Percentiles rank a stretch among this genome's conserved stretches.
Evolutionary conservation across 2,888 invertebrate genomes (phyloP).

Genomic region (Andrena flavipes): DNA sequence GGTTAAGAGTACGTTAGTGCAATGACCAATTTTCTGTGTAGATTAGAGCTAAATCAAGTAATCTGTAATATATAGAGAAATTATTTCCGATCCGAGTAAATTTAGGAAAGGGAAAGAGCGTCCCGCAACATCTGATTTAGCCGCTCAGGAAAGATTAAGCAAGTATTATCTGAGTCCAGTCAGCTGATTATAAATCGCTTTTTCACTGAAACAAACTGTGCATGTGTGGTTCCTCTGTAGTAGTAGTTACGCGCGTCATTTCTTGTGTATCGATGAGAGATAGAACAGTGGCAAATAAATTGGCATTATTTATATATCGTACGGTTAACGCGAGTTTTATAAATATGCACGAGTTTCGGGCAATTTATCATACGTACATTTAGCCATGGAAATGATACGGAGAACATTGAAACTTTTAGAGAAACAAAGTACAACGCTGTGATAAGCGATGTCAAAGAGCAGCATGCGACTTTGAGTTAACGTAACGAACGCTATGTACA

Average conservation of each 20-base stretch:
- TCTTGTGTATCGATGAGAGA: conserved; percentile 15
- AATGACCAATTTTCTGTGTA: conserved; percentile 44
- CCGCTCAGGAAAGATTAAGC: conserved; percentile 45
- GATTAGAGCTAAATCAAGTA: conserved; percentile 12
- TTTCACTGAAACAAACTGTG: conserved; percentile 19
- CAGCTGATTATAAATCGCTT: conserved; percentile 44
- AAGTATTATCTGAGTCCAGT: conserved; percentile 47
- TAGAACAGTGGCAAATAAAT: conserved; percentile 32
- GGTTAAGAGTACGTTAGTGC: conserved; percentile 32
- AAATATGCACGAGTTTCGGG: conserved; percentile 43
- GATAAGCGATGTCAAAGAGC: conserved; percentile 19
- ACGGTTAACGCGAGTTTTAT: conserved; percentile 25
- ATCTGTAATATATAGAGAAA: conserved; percentile 31
- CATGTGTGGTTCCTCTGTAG: conserved; percentile 10
- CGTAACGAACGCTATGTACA: conserved; percentile 21
- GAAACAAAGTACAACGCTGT: conserved; percentile 1
- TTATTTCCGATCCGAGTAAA: conserved; percentile 20
- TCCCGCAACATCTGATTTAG: conserved; percentile 37
- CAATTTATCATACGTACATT: conserved; percentile 19
- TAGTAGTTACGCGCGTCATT: conserved; percentile 21
- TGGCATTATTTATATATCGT: conserved; percentile 23
- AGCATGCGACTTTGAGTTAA: conserved; percentile 24
- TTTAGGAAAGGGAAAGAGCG: conserved; percentile 23
- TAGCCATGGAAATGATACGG: background rate
- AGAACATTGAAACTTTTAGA: conserved; percentile 18